Evolutionary conservation across 23 tunicate species (phyloP).

Genomic region (Ascidia mentula): DNA sequence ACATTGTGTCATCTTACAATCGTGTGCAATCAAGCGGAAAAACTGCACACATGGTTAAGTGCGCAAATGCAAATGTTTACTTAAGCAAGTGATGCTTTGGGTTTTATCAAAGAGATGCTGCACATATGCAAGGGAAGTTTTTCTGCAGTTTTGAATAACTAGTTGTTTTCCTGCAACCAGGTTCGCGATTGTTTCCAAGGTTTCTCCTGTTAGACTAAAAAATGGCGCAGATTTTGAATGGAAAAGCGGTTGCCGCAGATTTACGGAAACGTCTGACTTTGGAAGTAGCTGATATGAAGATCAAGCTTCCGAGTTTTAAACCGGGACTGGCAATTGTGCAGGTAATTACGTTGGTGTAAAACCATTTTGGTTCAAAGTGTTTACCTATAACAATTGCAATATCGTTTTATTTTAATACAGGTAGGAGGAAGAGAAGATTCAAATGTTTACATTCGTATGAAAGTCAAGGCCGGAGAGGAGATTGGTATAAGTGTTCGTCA

Average conservation of each 20-base stretch:
- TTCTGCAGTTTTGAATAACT: too few species aligned
- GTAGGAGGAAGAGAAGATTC: slow-evolving; percentile 93
- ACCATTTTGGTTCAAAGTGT: not conserved
- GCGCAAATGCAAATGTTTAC: too few species aligned
- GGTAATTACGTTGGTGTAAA: slow-evolving; percentile 15
- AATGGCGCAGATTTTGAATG: slow-evolving; percentile 86
- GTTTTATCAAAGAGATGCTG: too few species aligned
- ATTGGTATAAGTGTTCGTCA: slow-evolving; percentile 79
- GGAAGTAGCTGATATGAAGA: slow-evolving; percentile 43
- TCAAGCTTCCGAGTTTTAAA: slow-evolving; percentile 30
- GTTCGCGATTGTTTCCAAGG: too few species aligned
- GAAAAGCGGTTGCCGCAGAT: slow-evolving; percentile 67
- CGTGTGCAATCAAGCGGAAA: too few species aligned
- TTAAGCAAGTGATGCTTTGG: too few species aligned
- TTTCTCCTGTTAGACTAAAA: too few species aligned
- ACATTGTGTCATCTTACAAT: too few species aligned
- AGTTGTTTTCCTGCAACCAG: too few species aligned
- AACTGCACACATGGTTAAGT: too few species aligned
- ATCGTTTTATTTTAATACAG: slow-evolving; percentile 1
- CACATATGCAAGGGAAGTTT: too few species aligned
- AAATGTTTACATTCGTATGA: slow-evolving; percentile 96
- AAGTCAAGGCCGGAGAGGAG: slow-evolving; percentile 81
- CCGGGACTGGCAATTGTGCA: slow-evolving; percentile 97
- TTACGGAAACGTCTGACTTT: slow-evolving; percentile 40
- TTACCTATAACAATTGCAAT: too few species aligned